A percentile compares a stretch with the other conserved stretches of the same genome.
phyloP scores from a whole-genome alignment of 2,888 invertebrate genomes.

The Charanyca ferruginea region DNA sequence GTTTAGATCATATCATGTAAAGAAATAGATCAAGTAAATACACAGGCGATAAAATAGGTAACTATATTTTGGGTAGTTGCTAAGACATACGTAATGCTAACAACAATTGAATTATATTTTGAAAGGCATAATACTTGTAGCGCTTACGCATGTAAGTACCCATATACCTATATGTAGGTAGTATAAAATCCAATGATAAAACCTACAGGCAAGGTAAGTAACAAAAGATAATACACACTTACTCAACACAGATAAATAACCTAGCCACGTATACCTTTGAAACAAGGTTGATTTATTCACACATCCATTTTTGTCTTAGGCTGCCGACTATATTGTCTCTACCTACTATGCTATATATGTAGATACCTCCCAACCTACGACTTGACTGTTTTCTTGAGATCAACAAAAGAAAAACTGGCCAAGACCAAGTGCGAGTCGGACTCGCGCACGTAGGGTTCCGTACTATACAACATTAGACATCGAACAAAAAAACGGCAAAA shows the following conservation, averaged over 20 bases:
- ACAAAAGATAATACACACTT: conserved; percentile 58
- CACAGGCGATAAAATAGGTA: background rate
- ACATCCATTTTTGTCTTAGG: conserved; percentile 53
- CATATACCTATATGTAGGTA: conserved; percentile 6
- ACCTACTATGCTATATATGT: conserved; percentile 18
- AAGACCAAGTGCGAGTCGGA: too few species aligned
- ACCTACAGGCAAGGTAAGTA: conserved; percentile 55
- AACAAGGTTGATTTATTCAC: conserved; percentile 52
- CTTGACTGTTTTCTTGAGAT: conserved; percentile 29
- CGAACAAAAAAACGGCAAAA: too few species aligned
- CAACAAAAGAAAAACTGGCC: conserved; percentile 36
- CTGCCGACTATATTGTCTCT: conserved; percentile 1
- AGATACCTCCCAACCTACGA: conserved; percentile 24
- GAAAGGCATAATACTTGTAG: conserved; percentile 34
- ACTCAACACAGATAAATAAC: conserved; percentile 53
- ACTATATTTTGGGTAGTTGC: conserved; percentile 14
- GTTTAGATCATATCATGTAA: background rate
- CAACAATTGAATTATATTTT: conserved; percentile 36
- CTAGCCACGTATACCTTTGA: conserved; percentile 42
- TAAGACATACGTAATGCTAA: background rate
- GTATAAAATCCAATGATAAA: conserved; percentile 46
- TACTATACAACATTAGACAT: too few species aligned
- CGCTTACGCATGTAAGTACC: conserved; percentile 15
- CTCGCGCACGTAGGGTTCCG: too few species aligned
- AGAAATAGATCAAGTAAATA: conserved; percentile 5